Evolutionary conservation across 2,113 vertebrate species (phyloP), one percentile per base, ranked within the genome.

Genomic region (Carassius carassius): DNA sequence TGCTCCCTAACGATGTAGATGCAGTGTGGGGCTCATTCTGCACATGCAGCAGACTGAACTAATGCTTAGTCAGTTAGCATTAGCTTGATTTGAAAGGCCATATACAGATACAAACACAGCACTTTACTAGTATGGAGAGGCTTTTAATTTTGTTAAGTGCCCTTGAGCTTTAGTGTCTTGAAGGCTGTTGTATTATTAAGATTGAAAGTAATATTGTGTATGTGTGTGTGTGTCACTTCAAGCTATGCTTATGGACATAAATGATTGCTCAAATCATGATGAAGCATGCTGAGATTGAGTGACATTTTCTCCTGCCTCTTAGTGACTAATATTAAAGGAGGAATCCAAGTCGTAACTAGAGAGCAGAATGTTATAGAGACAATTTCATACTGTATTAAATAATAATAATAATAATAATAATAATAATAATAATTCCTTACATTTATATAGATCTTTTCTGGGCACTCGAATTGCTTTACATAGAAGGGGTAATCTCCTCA

Each of bases 1-100:
- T 16, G 23, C 51, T 44, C 2, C 41, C 13, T 74, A 25, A 5
- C 4, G 6, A 21, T 49, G 41, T 49, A 47, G 72, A 47, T 19
- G 35, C 21, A 49, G 19, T 14, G 41, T 74, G 41, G n/a, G 41
- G 21, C 41, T 75, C 73, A 25, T 86, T 86, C 78, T 77, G 58
- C 65, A 65, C 60, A 49, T n/a, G 63, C 79, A 77, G 78, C 75
- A 69, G 41, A 75, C 75, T 49, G 32, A 44, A 19, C 75, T 83
- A 72, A 60, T 87, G 88, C 85, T 83, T 87, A 87, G 80, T 85
- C 83, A 87, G 80, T 87, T 79, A 83, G 79, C 80, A 89, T 89
- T 89, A 83, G 51, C 37, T 76, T 89, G 83, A 89, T 89, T 89
- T 83, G n/a, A 84, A 47, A 54, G 14, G 19, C 37, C 60, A 41